Evolutionary conservation across 2,797 vertebrate species (phyloP).

Genomic region (Macrochelys suwanniensis): DNA sequence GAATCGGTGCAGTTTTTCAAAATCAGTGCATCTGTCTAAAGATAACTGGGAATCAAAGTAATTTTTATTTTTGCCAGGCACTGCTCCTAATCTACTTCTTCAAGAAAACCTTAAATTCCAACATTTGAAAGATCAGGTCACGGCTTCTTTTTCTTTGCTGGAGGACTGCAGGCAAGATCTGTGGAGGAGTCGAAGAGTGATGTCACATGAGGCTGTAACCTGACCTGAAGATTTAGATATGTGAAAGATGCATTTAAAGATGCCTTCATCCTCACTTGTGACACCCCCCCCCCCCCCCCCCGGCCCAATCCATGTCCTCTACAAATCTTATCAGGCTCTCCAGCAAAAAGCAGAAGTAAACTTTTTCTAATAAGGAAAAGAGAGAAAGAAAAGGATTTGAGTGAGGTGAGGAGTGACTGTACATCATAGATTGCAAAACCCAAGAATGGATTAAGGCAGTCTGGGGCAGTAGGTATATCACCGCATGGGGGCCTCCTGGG

Average conservation of each 20-base stretch:
- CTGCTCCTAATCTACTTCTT: background rate
- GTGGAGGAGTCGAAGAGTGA: background rate
- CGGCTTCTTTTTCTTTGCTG: background rate
- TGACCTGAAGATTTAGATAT: background rate
- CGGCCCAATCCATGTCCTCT: background rate
- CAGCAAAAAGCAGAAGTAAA: background rate
- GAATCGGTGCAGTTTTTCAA: background rate
- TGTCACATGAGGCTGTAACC: background rate
- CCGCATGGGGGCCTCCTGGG: too few species aligned
- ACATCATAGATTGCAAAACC: background rate
- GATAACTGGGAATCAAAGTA: background rate
- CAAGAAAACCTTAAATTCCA: background rate
- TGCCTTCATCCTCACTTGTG: background rate
- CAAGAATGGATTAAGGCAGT: background rate
- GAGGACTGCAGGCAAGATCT: background rate
- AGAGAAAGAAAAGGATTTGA: background rate
- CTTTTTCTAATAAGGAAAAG: background rate
- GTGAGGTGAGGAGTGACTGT: background rate
- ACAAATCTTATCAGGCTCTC: background rate
- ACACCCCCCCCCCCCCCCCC: accelerated
- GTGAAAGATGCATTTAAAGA: background rate
- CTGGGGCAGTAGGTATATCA: background rate
- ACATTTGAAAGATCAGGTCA: background rate
- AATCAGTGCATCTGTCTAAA: background rate
- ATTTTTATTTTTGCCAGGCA: background rate